Evolutionary conservation across 2,113 vertebrate genomes (phyloP).

Genomic region (Podiceps cristatus): DNA sequence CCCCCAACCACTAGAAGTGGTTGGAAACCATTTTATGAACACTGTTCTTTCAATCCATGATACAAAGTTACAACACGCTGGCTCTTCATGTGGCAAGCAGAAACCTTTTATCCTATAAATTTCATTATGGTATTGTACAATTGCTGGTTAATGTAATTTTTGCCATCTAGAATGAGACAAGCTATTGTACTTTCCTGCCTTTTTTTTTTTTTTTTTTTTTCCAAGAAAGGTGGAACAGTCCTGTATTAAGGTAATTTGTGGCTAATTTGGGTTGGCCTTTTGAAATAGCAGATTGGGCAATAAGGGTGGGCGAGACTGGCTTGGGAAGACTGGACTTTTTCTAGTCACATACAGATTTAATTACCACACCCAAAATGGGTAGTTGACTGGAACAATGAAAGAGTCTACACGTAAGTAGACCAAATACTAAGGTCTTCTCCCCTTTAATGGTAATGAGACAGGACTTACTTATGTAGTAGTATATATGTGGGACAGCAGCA

Average conservation of each 20-base stretch:
- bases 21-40: background rate
- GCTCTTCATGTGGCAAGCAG: background rate
- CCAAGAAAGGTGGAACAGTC: background rate
- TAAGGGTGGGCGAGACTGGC: background rate
- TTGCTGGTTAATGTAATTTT: background rate
- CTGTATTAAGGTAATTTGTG: background rate
- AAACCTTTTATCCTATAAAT: background rate
- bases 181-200: background rate
- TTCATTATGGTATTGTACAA: background rate
- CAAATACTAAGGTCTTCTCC: background rate
- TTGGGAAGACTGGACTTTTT: background rate
- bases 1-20: too few relatives aligned
- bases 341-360: background rate
- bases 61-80: background rate
- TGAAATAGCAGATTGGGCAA: background rate
- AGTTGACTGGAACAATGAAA: background rate
- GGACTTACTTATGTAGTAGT: background rate
- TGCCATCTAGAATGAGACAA: background rate
- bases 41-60: background rate
- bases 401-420: background rate
- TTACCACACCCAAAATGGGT: background rate
- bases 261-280: background rate
- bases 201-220: background rate
- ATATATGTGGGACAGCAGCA: accelerated
- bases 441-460: background rate